These are phyloP conservation scores for Megaustenia siamemsis DNA, from an alignment of 2,888 invertebrate species.

Conservation along the genomic window DNA sequence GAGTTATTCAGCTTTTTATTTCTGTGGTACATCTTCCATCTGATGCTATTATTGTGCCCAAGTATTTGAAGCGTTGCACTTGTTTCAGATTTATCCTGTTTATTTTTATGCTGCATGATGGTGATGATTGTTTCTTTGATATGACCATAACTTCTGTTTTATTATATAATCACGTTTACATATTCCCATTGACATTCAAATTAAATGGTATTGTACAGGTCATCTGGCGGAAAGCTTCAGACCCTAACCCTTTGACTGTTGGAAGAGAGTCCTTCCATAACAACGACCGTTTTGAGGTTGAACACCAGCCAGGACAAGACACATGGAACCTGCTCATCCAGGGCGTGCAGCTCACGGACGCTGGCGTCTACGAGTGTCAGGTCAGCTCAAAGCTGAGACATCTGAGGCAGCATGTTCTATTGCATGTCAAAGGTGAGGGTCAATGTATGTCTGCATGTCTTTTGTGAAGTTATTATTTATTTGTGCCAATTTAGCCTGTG, in stretches of 20 bases:
- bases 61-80: too few species aligned
- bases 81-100: too few species aligned
- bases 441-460: neutral
- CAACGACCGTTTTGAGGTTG: constrained; percentile 62
- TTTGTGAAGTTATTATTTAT: too few species aligned
- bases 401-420: constrained; percentile 64
- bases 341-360: constrained; percentile 61
- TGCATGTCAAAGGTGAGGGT: constrained; percentile 66
- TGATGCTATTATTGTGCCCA: too few species aligned
- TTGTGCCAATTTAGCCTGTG: neutral
- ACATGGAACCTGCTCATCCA: constrained; percentile 70
- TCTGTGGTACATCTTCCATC: too few species aligned
- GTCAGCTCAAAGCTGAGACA: constrained; percentile 67
- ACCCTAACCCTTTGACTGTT: constrained; percentile 67
- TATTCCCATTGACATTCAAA: neutral
- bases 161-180: neutral
- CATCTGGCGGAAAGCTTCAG: constrained; percentile 65
- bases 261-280: constrained; percentile 65
- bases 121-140: too few species aligned
- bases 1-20: too few species aligned
- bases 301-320: constrained; percentile 61
- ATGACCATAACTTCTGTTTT: too few species aligned
- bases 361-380: constrained; percentile 71
- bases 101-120: too few species aligned
- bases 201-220: constrained; percentile 61